phyloP scores from a whole-genome alignment of 2,888 invertebrate species.

The Chromoteleia sp. region DNA sequence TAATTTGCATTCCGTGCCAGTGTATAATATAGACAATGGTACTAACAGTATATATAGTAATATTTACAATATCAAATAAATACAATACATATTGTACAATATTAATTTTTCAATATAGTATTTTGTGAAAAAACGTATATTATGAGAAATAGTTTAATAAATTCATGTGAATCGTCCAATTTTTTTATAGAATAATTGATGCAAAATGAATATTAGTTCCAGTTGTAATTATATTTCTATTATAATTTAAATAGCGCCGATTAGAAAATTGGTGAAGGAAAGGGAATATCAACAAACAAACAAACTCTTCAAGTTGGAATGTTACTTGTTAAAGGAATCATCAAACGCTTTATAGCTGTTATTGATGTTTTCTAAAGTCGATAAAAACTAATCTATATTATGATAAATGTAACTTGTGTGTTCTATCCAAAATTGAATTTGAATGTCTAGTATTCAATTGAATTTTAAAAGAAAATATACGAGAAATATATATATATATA shows the following conservation, averaged over 20 bases:
- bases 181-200: too few relatives aligned
- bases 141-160: too few relatives aligned
- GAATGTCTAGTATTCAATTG: conserved; percentile 10
- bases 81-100: too few relatives aligned
- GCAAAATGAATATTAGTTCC: too few relatives aligned
- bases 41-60: too few relatives aligned
- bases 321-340: conserved; percentile 43
- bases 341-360: conserved; percentile 32
- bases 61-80: too few relatives aligned
- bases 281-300: conserved; percentile 22
- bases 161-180: too few relatives aligned
- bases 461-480: neutral
- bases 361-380: neutral
- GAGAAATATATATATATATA: neutral
- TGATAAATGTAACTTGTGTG: conserved; percentile 8
- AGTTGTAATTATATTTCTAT: too few relatives aligned
- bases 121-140: too few relatives aligned
- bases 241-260: neutral
- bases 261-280: neutral
- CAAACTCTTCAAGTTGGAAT: conserved; percentile 25
- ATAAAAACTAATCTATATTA: conserved; percentile 13
- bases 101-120: too few relatives aligned
- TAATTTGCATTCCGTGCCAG: too few relatives aligned
- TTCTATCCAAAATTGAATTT: conserved; percentile 3
- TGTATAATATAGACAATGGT: too few relatives aligned